Evolutionary conservation across 2,888 invertebrate genomes (phyloP), one percentile per base, ranked within the genome.

Genomic region (Vesta saturnalis): DNA sequence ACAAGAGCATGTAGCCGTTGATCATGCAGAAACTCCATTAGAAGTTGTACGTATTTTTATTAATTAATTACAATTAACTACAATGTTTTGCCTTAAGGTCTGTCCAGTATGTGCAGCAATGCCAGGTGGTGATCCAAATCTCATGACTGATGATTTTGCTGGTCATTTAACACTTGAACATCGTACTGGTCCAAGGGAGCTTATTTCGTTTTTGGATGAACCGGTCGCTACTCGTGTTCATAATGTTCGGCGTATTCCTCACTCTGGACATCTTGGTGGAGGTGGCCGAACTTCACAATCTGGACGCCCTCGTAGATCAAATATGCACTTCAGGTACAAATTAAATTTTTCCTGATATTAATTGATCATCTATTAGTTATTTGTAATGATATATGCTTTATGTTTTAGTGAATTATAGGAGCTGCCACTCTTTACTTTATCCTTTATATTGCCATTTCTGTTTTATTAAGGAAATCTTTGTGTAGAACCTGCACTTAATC

Each of bases 91-190:
- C n/a, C n/a, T n/a, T 15, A 60, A 97, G 91, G 96, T 98, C 66
- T 49, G 49, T 49, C 49, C 49, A 8, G 15, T 49, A 3, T 49
- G 49, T 18, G 49, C 49, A 8, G 49, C 16, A 72, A 90, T 95
- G 86, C 96, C 97, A 43, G 97, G 97, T 73, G 97, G 97, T 62
- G 99, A 99, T 85, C 97, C 97, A 71, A 98, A 98, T 87, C 92
- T 96, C 83, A 95, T 97, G 85, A 97, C 97, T 73, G 97, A 98
- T 87, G 98, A 99, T 88, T 96, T 99, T 86, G 94, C 96, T 75
- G 94, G 95, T 79, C 99, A 99, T 88, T 90, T 99, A 81, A 94
- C 95, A 71, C 86, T 97, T 77, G 97, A 98, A 84, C 99, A 99
- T 86, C 91, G 96, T 80, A 80, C 83, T 56, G 84, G 84, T 21